Base-by-base conservation (phyloP, 2,113 vertebrate species). In the Solenodon paradoxus region DNA sequence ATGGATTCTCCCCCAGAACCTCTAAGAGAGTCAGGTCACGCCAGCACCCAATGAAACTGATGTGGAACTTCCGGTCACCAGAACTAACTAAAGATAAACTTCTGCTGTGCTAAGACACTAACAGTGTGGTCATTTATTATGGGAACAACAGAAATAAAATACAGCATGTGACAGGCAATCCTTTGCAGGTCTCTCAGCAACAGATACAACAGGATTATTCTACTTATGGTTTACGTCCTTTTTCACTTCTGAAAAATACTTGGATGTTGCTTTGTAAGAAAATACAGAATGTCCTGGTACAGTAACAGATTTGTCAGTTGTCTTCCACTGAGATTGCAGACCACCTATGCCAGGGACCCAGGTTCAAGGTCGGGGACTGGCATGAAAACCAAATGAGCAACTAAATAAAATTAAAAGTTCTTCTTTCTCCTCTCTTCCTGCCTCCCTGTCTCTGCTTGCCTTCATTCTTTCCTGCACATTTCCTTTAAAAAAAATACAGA, bases 401-500 rank as follows among this genome's bases (percentile, higher is more conserved):
- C n/a, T n/a, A n/a, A n/a, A n/a, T n/a, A n/a, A n/a, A n/a, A n/a
- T n/a, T n/a, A n/a, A n/a, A n/a, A n/a, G n/a, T n/a, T n/a, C n/a
- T n/a, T n/a, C n/a, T n/a, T n/a, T n/a, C n/a, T n/a, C n/a, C n/a
- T n/a, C n/a, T n/a, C n/a, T n/a, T n/a, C n/a, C n/a, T n/a, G n/a
- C n/a, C n/a, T n/a, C n/a, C n/a, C n/a, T n/a, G n/a, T n/a, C n/a
- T n/a, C n/a, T n/a, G n/a, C n/a, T n/a, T n/a, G n/a, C n/a, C n/a
- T n/a, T n/a, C n/a, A n/a, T n/a, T n/a, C n/a, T n/a, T n/a, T n/a
- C n/a, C n/a, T n/a, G n/a, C n/a, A n/a, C n/a, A n/a, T n/a, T n/a
- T n/a, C n/a, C n/a, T n/a, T n/a, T n/a, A n/a, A 61, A 94, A 75
- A 78, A 92, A 94, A 77, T 91, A 80, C 24, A 49, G 40, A 84